phyloP scores from a whole-genome alignment of 2,113 vertebrate genomes.

The Budorcas taxicolor region DNA sequence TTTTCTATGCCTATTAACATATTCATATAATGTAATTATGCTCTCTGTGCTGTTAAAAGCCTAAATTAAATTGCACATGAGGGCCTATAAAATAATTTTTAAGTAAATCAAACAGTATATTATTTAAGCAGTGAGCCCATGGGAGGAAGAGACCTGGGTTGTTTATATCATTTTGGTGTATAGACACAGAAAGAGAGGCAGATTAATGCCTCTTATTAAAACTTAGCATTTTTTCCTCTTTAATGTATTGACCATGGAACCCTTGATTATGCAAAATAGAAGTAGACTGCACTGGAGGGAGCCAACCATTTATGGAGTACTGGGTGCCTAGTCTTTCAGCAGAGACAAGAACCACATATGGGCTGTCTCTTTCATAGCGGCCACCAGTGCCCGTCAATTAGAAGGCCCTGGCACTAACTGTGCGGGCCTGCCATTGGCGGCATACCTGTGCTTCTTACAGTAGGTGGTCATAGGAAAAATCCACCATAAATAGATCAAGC shows the following conservation, averaged over 20 bases:
- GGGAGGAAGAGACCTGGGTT: neutral
- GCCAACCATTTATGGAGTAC: constrained; percentile 10
- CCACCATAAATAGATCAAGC: constrained; percentile 28
- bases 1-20: neutral
- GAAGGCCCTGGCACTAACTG: constrained; percentile 29
- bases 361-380: neutral
- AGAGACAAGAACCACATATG: neutral
- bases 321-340: neutral
- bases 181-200: neutral
- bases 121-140: neutral
- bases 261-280: neutral
- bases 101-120: neutral
- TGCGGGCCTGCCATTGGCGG: constrained; percentile 35
- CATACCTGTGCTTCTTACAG: neutral
- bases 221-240: neutral
- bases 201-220: neutral
- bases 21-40: neutral
- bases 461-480: constrained; percentile 7
- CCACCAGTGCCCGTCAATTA: constrained; percentile 54
- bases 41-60: neutral
- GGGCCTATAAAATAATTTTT: neutral
- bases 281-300: neutral
- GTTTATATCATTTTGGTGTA: neutral
- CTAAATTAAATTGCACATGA: neutral
- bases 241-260: neutral